Evolutionary conservation across 2,113 vertebrate species (phyloP).

Genomic region (Condylura cristata): DNA sequence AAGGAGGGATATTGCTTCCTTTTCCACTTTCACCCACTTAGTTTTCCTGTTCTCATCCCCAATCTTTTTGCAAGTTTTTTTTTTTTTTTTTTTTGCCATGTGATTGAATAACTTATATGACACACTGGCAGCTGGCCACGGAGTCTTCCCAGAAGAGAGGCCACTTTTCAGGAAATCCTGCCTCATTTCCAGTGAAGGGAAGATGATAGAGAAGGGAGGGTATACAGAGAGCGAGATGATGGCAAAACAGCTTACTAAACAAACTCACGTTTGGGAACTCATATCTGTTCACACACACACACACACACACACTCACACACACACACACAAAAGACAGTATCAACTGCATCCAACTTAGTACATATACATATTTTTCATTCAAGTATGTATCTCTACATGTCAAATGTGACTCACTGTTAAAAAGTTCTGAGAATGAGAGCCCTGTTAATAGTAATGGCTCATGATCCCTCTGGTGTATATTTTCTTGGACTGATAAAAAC

Average conservation of each 20-base stretch:
- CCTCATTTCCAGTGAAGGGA: conserved; percentile 67
- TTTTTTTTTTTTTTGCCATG: neutral
- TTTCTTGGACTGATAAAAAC: conserved; percentile 9
- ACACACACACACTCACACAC: conserved; percentile 8
- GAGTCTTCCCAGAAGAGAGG: conserved; percentile 81
- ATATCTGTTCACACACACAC: neutral
- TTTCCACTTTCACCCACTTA: neutral
- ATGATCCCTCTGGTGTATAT: neutral
- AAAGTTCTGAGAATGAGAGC: neutral
- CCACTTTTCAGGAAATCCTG: conserved; percentile 76
- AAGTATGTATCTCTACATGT: neutral
- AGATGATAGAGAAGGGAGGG: neutral
- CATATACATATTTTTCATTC: neutral
- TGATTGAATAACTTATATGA: conserved; percentile 60
- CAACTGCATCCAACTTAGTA: neutral
- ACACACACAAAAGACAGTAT: neutral
- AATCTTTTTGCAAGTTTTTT: conserved; percentile 29
- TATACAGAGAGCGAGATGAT: neutral
- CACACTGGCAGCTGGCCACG: conserved; percentile 68
- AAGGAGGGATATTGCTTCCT: neutral
- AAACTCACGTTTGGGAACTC: neutral
- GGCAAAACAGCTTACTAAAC: neutral
- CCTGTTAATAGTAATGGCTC: neutral
- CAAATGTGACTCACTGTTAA: neutral
- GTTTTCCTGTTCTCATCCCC: conserved; percentile 48